Conservation (phyloP, 2,888 invertebrate genomes). For the Ennomos quercinarius region DNA sequence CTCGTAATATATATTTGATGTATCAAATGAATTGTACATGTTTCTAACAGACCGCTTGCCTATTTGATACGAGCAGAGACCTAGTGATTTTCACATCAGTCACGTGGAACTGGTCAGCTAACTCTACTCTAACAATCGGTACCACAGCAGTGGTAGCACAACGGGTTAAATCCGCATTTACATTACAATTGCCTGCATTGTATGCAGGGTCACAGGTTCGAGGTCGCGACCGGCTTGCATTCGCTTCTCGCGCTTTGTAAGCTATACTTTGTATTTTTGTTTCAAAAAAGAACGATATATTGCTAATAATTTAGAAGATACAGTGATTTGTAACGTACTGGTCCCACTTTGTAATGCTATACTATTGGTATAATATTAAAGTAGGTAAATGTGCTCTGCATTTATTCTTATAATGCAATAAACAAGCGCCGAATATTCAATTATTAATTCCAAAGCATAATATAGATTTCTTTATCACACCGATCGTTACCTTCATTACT, state of each 20-base stretch:
- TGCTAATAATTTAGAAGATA: no score
- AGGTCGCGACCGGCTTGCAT: conserved; percentile 67
- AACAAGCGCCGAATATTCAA: no score
- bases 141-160: conserved; percentile 62
- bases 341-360: no score
- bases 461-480: conserved; percentile 3
- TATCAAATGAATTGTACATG: not conserved
- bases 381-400: no score
- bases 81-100: conserved; percentile 5
- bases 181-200: conserved; percentile 78
- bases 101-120: conserved; percentile 23
- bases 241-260: conserved; percentile 55
- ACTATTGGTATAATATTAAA: no score
- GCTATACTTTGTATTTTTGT: conserved; percentile 46
- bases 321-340: no score
- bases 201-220: conserved; percentile 79
- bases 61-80: not conserved
- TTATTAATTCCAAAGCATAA: not conserved
- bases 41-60: not conserved
- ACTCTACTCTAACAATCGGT: conserved; percentile 56
- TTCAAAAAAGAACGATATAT: not conserved
- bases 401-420: no score
- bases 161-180: conserved; percentile 69
- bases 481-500: conserved; percentile 15
- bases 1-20: no score